A percentile compares a stretch with the other conserved stretches of the same genome.
Conservation (phyloP, 2,113 vertebrate genomes). For the Anoura caudifer region DNA sequence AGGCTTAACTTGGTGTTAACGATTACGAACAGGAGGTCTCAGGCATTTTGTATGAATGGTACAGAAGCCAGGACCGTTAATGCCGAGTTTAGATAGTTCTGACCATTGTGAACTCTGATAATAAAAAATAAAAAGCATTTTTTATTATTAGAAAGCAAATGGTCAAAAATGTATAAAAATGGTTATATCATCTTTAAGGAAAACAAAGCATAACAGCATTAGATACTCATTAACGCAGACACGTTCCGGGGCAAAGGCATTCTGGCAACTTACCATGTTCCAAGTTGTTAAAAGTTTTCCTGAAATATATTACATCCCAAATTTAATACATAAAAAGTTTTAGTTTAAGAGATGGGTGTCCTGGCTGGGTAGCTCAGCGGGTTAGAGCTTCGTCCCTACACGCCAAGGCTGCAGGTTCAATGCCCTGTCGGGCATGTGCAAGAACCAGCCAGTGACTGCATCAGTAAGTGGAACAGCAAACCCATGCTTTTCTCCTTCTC, state of each 20-base stretch:
- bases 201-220: background rate
- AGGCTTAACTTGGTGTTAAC: background rate
- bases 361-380: no score
- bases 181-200: background rate
- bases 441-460: no score
- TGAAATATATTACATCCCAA: background rate
- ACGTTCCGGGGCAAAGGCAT: background rate
- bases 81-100: slow-evolving; percentile 2
- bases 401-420: no score
- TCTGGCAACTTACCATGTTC: background rate
- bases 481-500: no score
- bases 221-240: background rate
- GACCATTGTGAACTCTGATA: background rate
- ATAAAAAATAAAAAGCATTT: background rate
- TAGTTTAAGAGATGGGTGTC: background rate
- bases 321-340: background rate
- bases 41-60: background rate
- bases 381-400: no score
- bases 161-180: background rate
- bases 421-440: no score
- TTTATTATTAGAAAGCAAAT: slow-evolving; percentile 23
- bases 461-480: no score
- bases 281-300: background rate
- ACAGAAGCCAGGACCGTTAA: background rate
- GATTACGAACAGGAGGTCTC: background rate